A percentile compares a stretch with the other conserved stretches of the same genome.
phyloP scores from a whole-genome alignment of 2,113 vertebrate species.

The Xiphophorus maculatus region DNA sequence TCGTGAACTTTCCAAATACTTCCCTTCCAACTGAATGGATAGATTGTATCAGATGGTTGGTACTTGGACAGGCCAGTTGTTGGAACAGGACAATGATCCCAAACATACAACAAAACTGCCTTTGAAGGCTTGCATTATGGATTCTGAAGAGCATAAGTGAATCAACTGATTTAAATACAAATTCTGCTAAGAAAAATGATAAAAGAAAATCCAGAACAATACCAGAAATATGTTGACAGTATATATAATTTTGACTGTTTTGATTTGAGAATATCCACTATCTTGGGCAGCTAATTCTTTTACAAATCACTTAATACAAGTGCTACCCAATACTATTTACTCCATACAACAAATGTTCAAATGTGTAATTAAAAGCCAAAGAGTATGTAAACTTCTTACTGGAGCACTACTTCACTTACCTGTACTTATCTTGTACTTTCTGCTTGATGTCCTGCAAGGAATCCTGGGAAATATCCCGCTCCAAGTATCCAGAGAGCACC shows the following conservation, averaged over 20 bases:
- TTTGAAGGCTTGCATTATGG: not conserved
- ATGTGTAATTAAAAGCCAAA: not conserved
- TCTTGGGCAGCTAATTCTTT: not conserved
- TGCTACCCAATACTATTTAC: not conserved
- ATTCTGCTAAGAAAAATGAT: not conserved
- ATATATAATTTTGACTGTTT: too few species aligned
- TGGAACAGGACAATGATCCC: not conserved
- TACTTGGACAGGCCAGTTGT: not conserved
- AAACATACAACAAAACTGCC: not conserved
- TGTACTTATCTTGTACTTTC: conserved; percentile 99
- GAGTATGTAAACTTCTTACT: not conserved
- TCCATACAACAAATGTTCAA: not conserved
- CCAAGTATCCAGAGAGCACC: conserved; percentile 98
- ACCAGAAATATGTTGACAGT: not conserved
- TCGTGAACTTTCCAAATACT: not conserved
- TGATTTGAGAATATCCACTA: too few species aligned
- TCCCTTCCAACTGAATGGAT: not conserved
- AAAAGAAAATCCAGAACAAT: not conserved
- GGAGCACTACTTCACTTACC: conserved; percentile 77
- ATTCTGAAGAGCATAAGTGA: not conserved
- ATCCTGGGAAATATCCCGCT: conserved; percentile 99
- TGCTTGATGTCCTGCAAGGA: conserved; percentile 99
- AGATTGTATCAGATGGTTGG: not conserved
- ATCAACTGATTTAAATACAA: not conserved
- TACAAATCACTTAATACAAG: not conserved